Conservation (phyloP, 2,888 invertebrate species). For the Clistopyga incitator region DNA sequence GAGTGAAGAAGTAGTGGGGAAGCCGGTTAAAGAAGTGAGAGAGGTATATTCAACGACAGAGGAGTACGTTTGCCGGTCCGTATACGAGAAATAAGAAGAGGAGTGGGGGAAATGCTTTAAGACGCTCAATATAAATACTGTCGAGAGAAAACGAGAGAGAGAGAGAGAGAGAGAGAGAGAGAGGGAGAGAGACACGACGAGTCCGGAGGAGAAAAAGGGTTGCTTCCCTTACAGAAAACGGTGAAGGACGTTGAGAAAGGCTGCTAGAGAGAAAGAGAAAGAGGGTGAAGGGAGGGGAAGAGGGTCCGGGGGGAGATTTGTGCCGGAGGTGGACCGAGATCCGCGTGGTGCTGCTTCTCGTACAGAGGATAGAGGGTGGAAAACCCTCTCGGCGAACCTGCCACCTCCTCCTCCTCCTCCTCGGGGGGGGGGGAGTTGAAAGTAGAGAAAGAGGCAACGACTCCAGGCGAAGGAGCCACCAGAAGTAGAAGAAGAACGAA, state of each 20-base stretch:
- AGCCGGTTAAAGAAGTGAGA: conserved; percentile 47
- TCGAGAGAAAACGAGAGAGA: conserved; percentile 66
- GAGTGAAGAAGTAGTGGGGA: conserved; percentile 65
- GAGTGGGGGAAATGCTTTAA: conserved; percentile 82
- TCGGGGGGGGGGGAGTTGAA: conserved; percentile 60
- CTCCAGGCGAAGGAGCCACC: conserved; percentile 66
- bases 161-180: conserved; percentile 35
- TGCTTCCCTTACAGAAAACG: conserved; percentile 79
- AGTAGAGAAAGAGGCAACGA: conserved; percentile 68
- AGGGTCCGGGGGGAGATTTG: conserved; percentile 46
- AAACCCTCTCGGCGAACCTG: conserved; percentile 67
- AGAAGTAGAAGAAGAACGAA: conserved; percentile 65
- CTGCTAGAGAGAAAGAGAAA: conserved; percentile 50
- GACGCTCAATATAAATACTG: conserved; percentile 84
- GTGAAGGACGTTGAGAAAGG: conserved; percentile 59
- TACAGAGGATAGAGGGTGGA: conserved; percentile 69
- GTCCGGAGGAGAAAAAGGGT: conserved; percentile 83
- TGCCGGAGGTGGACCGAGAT: conserved; percentile 67
- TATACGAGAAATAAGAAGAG: conserved; percentile 65
- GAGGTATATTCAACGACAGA: conserved; percentile 61
- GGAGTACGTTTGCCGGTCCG: conserved; percentile 59
- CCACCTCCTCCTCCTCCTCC: neutral
- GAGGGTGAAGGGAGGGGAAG: conserved; percentile 30
- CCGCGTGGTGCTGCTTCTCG: conserved; percentile 57
- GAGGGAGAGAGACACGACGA: conserved; percentile 40